Conservation (phyloP, 2,888 invertebrate genomes). For the Ochropleura plecta region DNA sequence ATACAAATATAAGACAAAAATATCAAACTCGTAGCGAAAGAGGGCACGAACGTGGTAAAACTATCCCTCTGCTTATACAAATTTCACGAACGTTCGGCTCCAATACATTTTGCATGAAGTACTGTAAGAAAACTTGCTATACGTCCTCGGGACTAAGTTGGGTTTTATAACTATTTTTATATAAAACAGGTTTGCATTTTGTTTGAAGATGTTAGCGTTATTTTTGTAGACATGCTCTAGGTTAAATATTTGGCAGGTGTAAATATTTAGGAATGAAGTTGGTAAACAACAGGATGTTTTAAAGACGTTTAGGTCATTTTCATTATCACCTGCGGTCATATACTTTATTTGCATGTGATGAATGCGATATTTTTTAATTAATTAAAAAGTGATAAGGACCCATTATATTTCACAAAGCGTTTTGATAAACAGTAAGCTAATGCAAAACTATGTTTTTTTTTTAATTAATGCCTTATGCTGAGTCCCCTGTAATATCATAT, state of each 20-base stretch:
- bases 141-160: slow-evolving; percentile 68
- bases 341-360: background rate
- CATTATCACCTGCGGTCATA: slow-evolving; percentile 6
- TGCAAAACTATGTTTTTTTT: background rate
- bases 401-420: background rate
- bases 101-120: slow-evolving; percentile 88
- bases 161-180: slow-evolving; percentile 77
- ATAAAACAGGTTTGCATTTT: slow-evolving; percentile 58
- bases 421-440: background rate
- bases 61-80: slow-evolving; percentile 79
- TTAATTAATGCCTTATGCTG: background rate
- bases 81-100: slow-evolving; percentile 75
- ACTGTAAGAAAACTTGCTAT: slow-evolving; percentile 70
- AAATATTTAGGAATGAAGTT: background rate
- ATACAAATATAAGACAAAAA: slow-evolving; percentile 73
- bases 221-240: slow-evolving; percentile 34
- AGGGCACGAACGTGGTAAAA: slow-evolving; percentile 69
- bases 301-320: slow-evolving; percentile 28
- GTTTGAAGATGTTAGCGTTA: slow-evolving; percentile 48
- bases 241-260: slow-evolving; percentile 45
- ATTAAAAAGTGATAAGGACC: too few species aligned
- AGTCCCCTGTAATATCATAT: background rate
- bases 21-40: slow-evolving; percentile 74
- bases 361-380: too few species aligned
- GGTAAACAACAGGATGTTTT: slow-evolving; percentile 12